Evolutionary conservation across 37 sponge, comb jelly and placozoan species (phyloP), one percentile per base, ranked within the genome.

Genomic region (Petrosia ficiformis): DNA sequence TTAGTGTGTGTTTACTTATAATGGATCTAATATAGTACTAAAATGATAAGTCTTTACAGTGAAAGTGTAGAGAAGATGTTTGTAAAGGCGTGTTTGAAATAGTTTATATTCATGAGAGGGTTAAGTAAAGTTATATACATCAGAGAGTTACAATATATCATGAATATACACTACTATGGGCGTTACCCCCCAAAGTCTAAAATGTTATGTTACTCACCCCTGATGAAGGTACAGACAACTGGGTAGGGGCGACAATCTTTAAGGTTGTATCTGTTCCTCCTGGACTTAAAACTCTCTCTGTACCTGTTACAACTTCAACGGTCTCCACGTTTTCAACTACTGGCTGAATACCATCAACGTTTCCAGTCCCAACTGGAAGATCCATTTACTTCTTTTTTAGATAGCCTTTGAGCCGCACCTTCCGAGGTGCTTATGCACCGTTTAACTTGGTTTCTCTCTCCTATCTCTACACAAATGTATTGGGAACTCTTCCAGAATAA

Each of bases 311-410:
- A 30, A 86, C 86, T 41, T 86, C 86, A 59, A 86, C 86, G 19
- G 86, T 86, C 52, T 86, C 86, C 60, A 86, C 86, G 19, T 80
- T 86, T 39, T 86, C 86, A 8, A 79, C 86, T 74, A 44, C 37
- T 30, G 38, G 3, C 43, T 33, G 57, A 57, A 6, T 38, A 31
- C 6, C 57, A 56, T 67, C 69, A 59, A 38, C 52, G 73, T 80
- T 44, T 79, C 80, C 58, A 80, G 70, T 29, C 63, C 28, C 25
- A n/a, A 29, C n/a, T 5, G 63, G 6, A 26, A 61, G 26, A 37
- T 86, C 86, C 86, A 86, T 86, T 25, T 39, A n/a, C 10, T 68
- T 67, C 28, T 32, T 41, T 73, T 21, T 54, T 25, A 39, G 28
- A 21, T 52, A 32, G n/a, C 77, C 33, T 25, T 26, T 39, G 39